Percentiles rank a stretch among this genome's conserved stretches.
These are phyloP conservation scores for Rhizomys pruinosus DNA, from an alignment of 2,113 vertebrate species.

Conservation along the genomic window DNA sequence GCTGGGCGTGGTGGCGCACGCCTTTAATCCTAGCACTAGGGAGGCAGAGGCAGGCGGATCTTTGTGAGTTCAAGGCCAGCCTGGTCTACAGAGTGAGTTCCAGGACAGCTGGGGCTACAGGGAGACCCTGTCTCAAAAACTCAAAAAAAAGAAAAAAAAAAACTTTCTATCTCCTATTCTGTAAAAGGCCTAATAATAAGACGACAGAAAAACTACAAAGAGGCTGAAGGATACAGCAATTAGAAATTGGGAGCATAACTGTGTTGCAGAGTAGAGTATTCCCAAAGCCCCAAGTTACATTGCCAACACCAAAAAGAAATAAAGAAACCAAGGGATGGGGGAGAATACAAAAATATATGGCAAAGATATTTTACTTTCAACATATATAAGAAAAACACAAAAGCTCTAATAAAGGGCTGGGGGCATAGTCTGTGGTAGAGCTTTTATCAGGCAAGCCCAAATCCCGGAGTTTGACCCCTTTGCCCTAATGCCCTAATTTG, in stretches of 20 bases:
- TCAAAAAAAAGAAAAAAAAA: slow-evolving; percentile 16
- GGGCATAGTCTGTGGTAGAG: not conserved
- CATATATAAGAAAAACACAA: not conserved
- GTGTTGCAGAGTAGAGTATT: not conserved
- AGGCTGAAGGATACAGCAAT: not conserved
- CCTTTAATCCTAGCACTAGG: too few species aligned
- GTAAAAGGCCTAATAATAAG: slow-evolving; percentile 1
- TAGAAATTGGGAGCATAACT: not conserved
- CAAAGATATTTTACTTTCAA: not conserved
- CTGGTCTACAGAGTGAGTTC: too few species aligned
- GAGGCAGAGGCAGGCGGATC: too few species aligned
- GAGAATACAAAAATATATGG: not conserved
- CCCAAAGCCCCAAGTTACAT: not conserved
- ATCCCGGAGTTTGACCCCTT: not conserved
- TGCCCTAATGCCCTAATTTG: too few species aligned
- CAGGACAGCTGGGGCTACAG: too few species aligned
- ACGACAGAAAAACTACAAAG: not conserved
- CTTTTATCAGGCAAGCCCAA: not conserved
- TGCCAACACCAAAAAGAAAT: not conserved
- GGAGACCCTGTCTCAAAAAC: too few species aligned
- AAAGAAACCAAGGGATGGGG: not conserved
- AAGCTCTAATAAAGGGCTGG: not conserved
- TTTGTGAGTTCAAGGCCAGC: too few species aligned
- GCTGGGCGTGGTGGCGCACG: too few species aligned
- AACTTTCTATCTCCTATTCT: not conserved